Base-by-base conservation (phyloP, 2,797 vertebrate genomes). In the Hemitrygon akajei region DNA sequence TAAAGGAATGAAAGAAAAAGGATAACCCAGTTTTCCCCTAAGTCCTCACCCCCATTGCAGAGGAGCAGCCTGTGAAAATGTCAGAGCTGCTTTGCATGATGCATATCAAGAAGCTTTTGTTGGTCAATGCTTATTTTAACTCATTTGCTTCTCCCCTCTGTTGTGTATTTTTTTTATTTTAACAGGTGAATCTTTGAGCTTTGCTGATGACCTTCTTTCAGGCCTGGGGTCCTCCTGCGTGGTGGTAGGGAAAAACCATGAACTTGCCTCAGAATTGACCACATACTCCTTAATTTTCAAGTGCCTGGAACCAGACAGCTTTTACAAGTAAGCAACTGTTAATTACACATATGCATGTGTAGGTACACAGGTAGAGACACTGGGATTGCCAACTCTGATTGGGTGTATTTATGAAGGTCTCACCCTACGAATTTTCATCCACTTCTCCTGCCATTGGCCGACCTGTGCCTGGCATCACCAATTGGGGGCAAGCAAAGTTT, bases 211-310 rank as follows among this genome's bases (percentile, higher is more conserved):
- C 96, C 97, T 99, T 73, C 98, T 99, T 94, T 98, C 98, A n/a
- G 99, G 98, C 95, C 95, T 99, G 95, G 97, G 98, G 60, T 99
- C 98, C 0, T 97, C 98, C 30, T 99, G 99, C 22, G 98, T 99
- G 94, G 97, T 98, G 94, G 98, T 98, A 1, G 98, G 98, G 66
- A 97, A 96, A 94, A 98, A 97, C 95, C 97, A 95, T 0, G 97
- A 97, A 93, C 98, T 99, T 18, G 96, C 96, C 95, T 97, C 97
- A 93, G 98, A 98, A 94, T 96, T 97, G 94, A 96, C 96, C 94
- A 96, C 99, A 94, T 99, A 99, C 94, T 98, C 99, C 0, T 97
- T 99, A 95, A 98, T 99, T 96, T 99, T 99, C 97, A 99, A 99
- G 97, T 99, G 99, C 96, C 97, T 99, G 97, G 98, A 99, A 95